Percentiles rank a stretch among this genome's conserved stretches.
These are phyloP conservation scores for Agonopterix arenella DNA, from an alignment of 2,888 invertebrate genomes.

Conservation along the genomic window DNA sequence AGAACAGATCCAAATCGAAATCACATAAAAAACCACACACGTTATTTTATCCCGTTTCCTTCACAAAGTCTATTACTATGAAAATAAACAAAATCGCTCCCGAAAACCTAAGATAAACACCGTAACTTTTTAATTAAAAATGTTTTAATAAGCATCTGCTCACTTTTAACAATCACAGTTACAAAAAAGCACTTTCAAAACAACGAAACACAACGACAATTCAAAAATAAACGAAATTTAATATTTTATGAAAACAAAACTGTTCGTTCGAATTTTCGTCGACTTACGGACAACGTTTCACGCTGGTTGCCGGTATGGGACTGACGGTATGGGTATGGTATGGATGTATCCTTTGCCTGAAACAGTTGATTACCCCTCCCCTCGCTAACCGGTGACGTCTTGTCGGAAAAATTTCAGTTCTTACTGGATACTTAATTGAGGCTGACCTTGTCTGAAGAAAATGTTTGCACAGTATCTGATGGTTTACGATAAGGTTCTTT, in stretches of 20 bases:
- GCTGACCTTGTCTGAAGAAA: neutral
- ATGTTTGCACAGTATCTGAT: conserved; percentile 5
- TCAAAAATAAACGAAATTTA: no score
- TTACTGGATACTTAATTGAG: conserved; percentile 16
- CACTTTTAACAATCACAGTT: no score
- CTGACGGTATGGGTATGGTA: conserved; percentile 22
- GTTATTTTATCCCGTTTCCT: no score
- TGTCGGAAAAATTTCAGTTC: conserved; percentile 36
- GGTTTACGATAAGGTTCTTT: conserved; percentile 1
- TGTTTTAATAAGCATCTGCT: neutral
- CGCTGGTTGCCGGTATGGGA: conserved; percentile 12
- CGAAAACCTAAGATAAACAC: neutral
- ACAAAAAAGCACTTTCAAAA: no score
- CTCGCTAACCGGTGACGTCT: conserved; percentile 16
- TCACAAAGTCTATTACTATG: neutral
- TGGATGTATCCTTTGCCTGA: conserved; percentile 21
- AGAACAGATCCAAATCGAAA: no score
- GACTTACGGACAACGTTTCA: no score
- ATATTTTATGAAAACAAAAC: no score
- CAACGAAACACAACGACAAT: no score
- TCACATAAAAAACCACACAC: no score
- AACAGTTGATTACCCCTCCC: conserved; percentile 27
- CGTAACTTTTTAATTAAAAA: conserved; percentile 1
- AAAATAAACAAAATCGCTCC: conserved; percentile 4
- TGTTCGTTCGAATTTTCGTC: no score